A percentile compares a stretch with the other conserved stretches of the same genome.
These are phyloP conservation scores for Clistopyga incitator DNA, from an alignment of 2,888 invertebrate genomes.

Conservation along the genomic window DNA sequence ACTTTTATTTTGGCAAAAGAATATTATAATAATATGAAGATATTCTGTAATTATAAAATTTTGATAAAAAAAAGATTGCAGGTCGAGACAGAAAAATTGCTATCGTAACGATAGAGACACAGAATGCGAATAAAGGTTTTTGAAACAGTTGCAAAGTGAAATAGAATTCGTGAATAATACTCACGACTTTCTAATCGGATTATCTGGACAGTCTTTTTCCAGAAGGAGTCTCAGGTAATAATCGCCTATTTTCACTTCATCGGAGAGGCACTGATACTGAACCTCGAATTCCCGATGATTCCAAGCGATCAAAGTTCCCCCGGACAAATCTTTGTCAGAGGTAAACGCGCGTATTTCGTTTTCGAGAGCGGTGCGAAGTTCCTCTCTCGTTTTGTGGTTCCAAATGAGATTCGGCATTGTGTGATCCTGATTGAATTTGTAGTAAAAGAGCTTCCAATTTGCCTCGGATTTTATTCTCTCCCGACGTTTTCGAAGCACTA, in stretches of 20 bases:
- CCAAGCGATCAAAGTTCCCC: conserved; percentile 94
- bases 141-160: background rate
- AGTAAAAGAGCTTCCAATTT: conserved; percentile 98
- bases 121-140: background rate
- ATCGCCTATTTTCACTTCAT: conserved; percentile 99
- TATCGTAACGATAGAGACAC: background rate
- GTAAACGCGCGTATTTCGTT: conserved; percentile 96
- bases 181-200: conserved; percentile 96
- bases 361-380: conserved; percentile 95
- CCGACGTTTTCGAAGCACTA: conserved; percentile 95
- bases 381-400: conserved; percentile 99
- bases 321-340: conserved; percentile 95
- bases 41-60: too few relatives aligned
- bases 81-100: background rate
- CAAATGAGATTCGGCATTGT: conserved; percentile 98
- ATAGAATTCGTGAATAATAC: conserved; percentile 80
- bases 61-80: too few relatives aligned
- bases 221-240: conserved; percentile 97
- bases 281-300: conserved; percentile 99
- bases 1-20: too few relatives aligned
- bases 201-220: conserved; percentile 94
- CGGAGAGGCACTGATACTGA: conserved; percentile 96
- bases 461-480: conserved; percentile 94
- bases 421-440: conserved; percentile 97
- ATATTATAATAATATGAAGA: too few relatives aligned